Evolutionary conservation across 2,113 vertebrate species (phyloP).

Genomic region (Columbina picui): DNA sequence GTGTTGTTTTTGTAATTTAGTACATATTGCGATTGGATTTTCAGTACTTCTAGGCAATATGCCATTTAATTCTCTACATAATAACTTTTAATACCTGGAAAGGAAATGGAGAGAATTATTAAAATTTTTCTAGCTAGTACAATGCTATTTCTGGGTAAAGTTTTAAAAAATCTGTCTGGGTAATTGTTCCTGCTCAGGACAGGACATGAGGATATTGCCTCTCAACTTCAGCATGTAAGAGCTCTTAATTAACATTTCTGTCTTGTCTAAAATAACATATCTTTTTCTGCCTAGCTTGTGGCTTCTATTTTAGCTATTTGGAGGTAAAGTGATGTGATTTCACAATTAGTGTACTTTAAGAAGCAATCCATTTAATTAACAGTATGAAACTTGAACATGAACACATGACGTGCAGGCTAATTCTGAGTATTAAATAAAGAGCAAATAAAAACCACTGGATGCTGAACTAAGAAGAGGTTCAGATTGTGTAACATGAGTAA

Average conservation of each 20-base stretch:
- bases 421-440: neutral
- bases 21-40: slow-evolving; percentile 7
- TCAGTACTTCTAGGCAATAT: neutral
- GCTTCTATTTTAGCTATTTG: neutral
- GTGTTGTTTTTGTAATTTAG: neutral
- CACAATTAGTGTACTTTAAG: neutral
- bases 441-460: neutral
- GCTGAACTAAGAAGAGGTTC: neutral
- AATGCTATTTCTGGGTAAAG: neutral
- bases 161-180: neutral
- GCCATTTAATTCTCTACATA: neutral
- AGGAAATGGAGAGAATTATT: neutral
- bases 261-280: neutral
- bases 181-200: neutral
- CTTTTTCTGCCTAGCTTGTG: neutral
- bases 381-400: fast-evolving
- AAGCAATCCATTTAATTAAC: neutral
- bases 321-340: neutral
- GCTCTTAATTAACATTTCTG: neutral
- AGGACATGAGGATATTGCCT: neutral
- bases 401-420: neutral
- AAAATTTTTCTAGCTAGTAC: neutral
- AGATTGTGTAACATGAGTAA: neutral
- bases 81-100: neutral
- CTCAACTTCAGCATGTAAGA: neutral